Evolutionary conservation across 2,888 invertebrate genomes (phyloP).

Genomic region (Leptodirus hochenwartii): DNA sequence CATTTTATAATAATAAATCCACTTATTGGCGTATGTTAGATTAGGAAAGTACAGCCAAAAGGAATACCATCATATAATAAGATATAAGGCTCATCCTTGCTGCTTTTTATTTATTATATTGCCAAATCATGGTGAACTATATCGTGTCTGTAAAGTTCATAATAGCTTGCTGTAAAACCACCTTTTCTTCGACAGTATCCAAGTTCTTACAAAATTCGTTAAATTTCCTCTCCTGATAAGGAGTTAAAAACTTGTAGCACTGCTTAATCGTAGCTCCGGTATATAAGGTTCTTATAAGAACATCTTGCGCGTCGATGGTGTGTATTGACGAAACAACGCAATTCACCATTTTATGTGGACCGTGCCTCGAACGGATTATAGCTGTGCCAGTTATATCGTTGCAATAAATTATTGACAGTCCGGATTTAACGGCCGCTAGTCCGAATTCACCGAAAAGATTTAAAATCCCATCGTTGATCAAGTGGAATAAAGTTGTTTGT

Average conservation of each 20-base stretch:
- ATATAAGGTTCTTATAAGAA: constrained; percentile 46
- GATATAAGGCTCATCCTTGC: too few species aligned
- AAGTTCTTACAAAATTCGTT: constrained; percentile 42
- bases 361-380: constrained; percentile 51
- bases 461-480: constrained; percentile 43
- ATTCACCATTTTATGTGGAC: constrained; percentile 52
- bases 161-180: constrained; percentile 30
- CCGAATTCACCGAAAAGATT: constrained; percentile 63
- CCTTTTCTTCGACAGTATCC: constrained; percentile 41
- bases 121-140: too few species aligned
- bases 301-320: constrained; percentile 41
- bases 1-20: too few species aligned
- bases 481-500: constrained; percentile 32
- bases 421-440: constrained; percentile 45
- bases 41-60: too few species aligned
- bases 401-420: constrained; percentile 62
- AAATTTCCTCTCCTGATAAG: constrained; percentile 45
- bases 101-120: too few species aligned
- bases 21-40: too few species aligned
- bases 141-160: constrained; percentile 22
- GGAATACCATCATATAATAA: too few species aligned
- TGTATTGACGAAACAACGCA: constrained; percentile 50
- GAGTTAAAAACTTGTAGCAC: constrained; percentile 54
- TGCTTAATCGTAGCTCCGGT: constrained; percentile 63
- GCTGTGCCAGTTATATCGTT: constrained; percentile 59